Conservation (phyloP, 2,888 invertebrate species). For the Eristalis intricaria region DNA sequence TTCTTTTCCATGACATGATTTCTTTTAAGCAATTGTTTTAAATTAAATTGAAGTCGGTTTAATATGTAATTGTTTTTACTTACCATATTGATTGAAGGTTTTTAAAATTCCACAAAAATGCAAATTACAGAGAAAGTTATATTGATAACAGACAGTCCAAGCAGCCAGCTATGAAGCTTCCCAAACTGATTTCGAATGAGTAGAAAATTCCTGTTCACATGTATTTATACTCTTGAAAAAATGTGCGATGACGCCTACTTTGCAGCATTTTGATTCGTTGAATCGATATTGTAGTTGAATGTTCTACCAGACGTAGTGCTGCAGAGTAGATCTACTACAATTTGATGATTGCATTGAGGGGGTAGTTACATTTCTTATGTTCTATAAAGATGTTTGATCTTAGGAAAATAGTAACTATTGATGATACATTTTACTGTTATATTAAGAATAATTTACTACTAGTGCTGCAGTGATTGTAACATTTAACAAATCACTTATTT, state of each 20-base stretch:
- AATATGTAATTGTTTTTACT: constrained; percentile 22
- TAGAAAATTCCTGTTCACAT: constrained; percentile 81
- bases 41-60: neutral
- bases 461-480: too few relatives aligned
- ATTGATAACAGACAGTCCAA: constrained; percentile 81
- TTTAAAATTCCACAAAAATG: constrained; percentile 58
- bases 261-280: constrained; percentile 66
- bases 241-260: constrained; percentile 74
- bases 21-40: neutral
- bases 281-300: constrained; percentile 44
- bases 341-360: neutral
- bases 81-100: constrained; percentile 62
- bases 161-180: constrained; percentile 86
- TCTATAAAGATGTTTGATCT: neutral
- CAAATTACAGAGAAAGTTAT: constrained; percentile 76
- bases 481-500: too few relatives aligned
- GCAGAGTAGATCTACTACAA: constrained; percentile 33
- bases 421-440: too few relatives aligned
- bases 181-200: constrained; percentile 85
- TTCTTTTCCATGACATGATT: neutral
- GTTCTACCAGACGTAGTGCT: neutral
- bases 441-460: too few relatives aligned
- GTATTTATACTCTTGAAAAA: constrained; percentile 83
- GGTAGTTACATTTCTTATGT: neutral
- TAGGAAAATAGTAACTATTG: neutral